Evolutionary conservation across 2,797 vertebrate species (phyloP).

Genomic region (Syncerus caffer): DNA sequence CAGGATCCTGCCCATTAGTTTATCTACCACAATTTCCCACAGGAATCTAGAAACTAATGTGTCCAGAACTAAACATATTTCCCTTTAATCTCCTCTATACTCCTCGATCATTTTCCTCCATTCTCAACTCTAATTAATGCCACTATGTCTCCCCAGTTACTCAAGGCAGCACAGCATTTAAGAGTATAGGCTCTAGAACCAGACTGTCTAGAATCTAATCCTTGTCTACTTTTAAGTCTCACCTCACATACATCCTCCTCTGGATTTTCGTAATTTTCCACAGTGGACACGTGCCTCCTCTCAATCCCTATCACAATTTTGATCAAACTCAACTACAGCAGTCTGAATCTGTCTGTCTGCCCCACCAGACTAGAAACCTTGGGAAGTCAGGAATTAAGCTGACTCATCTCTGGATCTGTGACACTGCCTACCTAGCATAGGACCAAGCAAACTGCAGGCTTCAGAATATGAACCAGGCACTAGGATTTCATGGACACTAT

Average conservation of each 20-base stretch:
- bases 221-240: neutral
- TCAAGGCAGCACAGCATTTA: neutral
- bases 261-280: neutral
- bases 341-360: neutral
- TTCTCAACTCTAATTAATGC: constrained; percentile 21
- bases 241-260: neutral
- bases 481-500: neutral
- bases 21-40: constrained; percentile 3
- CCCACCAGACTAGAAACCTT: neutral
- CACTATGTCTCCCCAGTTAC: neutral
- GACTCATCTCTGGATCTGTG: neutral
- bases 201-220: neutral
- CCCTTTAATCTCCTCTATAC: neutral
- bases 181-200: neutral
- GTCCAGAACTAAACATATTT: constrained; percentile 22
- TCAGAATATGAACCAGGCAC: neutral
- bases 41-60: constrained; percentile 12
- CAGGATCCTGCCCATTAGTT: neutral
- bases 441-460: neutral
- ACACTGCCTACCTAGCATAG: neutral
- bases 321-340: neutral
- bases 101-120: neutral
- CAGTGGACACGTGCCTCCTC: neutral
- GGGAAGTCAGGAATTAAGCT: neutral
- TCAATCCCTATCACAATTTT: neutral